Conservation (phyloP, 2,797 vertebrate species). For the Etheostoma nigrum region DNA sequence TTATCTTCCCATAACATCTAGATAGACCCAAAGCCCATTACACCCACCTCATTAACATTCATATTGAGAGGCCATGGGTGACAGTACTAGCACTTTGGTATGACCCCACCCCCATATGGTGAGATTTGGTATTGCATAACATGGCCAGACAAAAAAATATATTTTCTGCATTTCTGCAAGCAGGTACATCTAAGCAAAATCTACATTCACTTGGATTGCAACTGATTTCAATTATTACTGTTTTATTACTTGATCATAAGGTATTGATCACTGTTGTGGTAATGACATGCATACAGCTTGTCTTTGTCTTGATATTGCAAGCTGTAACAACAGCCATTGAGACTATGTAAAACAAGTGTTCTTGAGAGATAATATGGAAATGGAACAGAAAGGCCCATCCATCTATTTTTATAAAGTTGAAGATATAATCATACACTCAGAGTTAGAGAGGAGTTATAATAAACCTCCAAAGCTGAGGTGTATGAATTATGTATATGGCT, state of each 20-base stretch:
- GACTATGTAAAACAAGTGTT: constrained; percentile 47
- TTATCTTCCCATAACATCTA: constrained; percentile 52
- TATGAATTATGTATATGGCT: constrained; percentile 88
- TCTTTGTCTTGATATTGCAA: constrained; percentile 2
- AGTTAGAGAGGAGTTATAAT: constrained; percentile 81
- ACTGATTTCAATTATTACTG: not conserved
- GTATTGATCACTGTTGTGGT: constrained; percentile 3
- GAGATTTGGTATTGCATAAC: constrained; percentile 75
- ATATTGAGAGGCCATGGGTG: constrained; percentile 59
- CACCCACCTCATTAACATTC: constrained; percentile 66
- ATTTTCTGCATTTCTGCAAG: constrained; percentile 14
- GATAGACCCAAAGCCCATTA: constrained; percentile 55
- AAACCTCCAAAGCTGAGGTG: constrained; percentile 81
- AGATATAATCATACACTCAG: constrained; percentile 84
- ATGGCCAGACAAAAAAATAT: constrained; percentile 6
- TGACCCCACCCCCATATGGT: constrained; percentile 82
- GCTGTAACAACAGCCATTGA: constrained; percentile 25
- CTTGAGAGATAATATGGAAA: constrained; percentile 60
- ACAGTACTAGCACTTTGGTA: constrained; percentile 72
- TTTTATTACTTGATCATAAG: not conserved
- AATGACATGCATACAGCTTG: not conserved
- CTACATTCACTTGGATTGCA: not conserved
- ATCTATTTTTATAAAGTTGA: constrained; percentile 75
- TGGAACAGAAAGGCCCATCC: constrained; percentile 51
- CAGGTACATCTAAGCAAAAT: not conserved